Conservation (phyloP, 2,113 vertebrate genomes). For the Diphyllodes magnificus region DNA sequence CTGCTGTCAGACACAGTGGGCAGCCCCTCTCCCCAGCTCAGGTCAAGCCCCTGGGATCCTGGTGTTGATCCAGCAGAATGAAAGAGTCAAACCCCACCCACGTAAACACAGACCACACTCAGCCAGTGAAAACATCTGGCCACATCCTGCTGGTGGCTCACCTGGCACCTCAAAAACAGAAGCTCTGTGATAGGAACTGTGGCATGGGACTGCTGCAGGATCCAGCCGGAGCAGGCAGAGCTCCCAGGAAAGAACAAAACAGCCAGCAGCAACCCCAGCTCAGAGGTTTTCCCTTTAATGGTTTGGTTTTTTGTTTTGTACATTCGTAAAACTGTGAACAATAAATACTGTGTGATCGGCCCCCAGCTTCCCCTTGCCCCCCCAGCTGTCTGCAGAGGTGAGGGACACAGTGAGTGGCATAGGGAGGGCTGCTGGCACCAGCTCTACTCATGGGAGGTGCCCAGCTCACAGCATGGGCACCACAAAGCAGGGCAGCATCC, state of each 20-base stretch:
- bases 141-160: not conserved
- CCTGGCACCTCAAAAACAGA: not conserved
- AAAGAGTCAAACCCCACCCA: not conserved
- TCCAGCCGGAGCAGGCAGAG: not conserved
- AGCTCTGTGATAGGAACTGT: not conserved
- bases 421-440: not conserved
- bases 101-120: rapidly evolving
- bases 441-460: not conserved
- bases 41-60: not conserved
- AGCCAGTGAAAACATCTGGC: not conserved
- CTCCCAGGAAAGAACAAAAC: not conserved
- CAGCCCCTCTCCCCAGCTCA: not conserved
- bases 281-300: conserved; percentile 30
- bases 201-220: not conserved
- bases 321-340: conserved; percentile 53
- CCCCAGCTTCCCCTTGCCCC: not conserved
- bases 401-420: not conserved
- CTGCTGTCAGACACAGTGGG: not conserved
- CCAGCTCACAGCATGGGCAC: not conserved
- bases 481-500: not conserved
- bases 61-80: not conserved
- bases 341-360: conserved; percentile 22
- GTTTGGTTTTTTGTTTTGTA: conserved; percentile 64
- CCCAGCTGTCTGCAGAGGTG: not conserved
- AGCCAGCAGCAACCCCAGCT: not conserved